Evolutionary conservation across 2,888 invertebrate genomes (phyloP), one percentile per base, ranked within the genome.

Genomic region (Epinotia demarniana): DNA sequence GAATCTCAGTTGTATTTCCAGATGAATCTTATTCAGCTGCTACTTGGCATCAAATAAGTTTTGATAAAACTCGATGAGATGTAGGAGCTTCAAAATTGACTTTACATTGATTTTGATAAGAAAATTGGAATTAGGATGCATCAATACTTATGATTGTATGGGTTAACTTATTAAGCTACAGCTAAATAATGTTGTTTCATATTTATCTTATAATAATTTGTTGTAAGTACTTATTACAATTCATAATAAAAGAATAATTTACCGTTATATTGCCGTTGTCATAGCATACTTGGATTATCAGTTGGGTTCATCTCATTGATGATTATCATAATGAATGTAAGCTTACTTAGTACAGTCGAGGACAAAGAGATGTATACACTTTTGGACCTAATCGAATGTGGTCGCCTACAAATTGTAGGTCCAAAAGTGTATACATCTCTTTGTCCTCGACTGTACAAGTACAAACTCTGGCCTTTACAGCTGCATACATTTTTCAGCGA

Each of bases 221-320:
- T 11, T 66, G 12, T 66, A n/a, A n/a, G n/a, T n/a, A n/a, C n/a
- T n/a, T n/a, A 53, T 66, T 53, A 33, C 66, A 27, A 53, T 12
- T 53, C 53, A 23, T 3, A 49, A 49, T n/a, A n/a, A n/a, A n/a
- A n/a, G n/a, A n/a, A 53, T 39, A 39, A 39, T 1, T 1, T 39
- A 39, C 39, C 39, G 39, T 39, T 39, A 39, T 39, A 39, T 9
- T 39, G 39, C 9, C 39, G 9, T 33, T 33, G 2, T 39, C 39
- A 39, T n/a, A 53, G n/a, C 4, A n/a, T n/a, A 53, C 8, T n/a
- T 53, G 53, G 0, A 49, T 49, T 57, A 23, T 66, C 49, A 49
- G 49, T 53, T 66, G 66, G 53, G 66, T 53, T 66, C 63, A 27
- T 27, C 13, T 66, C 53, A 66, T 49, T n/a, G n/a, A n/a, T 66